These are phyloP conservation scores for Stichodactyla helianthus DNA, from an alignment of 64 coral and sea anemone genomes.

Conservation along the genomic window DNA sequence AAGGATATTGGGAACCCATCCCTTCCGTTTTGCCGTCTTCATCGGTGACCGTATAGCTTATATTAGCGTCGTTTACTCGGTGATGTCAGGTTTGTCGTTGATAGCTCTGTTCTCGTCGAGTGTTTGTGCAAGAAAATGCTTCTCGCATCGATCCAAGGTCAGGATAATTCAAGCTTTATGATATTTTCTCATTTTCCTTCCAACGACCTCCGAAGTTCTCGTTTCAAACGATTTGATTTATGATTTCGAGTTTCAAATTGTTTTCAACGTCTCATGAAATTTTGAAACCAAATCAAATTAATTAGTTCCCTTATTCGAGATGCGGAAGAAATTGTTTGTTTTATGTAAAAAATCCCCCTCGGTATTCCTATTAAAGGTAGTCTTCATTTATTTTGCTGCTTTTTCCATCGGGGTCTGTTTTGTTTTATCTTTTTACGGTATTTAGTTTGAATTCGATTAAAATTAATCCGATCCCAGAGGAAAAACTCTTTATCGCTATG, in stretches of 20 bases:
- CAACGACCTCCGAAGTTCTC: not conserved
- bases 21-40: slow-evolving; percentile 13
- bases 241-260: not conserved
- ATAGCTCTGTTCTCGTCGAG: not conserved
- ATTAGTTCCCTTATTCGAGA: not conserved
- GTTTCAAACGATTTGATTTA: not conserved
- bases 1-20: slow-evolving; percentile 21
- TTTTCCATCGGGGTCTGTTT: not conserved
- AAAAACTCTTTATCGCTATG: not conserved
- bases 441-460: not conserved
- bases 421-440: not conserved
- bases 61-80: not conserved
- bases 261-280: slow-evolving; percentile 1
- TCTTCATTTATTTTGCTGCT: not conserved
- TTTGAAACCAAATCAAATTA: not conserved
- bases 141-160: not conserved
- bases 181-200: not conserved
- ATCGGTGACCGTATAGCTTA: not conserved
- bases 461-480: not conserved
- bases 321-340: not conserved
- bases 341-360: not conserved
- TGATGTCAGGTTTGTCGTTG: not conserved
- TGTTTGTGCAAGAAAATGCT: not conserved
- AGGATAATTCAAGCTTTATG: not conserved
- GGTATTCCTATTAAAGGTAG: not conserved